phyloP scores from a whole-genome alignment of 2,113 vertebrate species.

The Chrysochloris asiatica region DNA sequence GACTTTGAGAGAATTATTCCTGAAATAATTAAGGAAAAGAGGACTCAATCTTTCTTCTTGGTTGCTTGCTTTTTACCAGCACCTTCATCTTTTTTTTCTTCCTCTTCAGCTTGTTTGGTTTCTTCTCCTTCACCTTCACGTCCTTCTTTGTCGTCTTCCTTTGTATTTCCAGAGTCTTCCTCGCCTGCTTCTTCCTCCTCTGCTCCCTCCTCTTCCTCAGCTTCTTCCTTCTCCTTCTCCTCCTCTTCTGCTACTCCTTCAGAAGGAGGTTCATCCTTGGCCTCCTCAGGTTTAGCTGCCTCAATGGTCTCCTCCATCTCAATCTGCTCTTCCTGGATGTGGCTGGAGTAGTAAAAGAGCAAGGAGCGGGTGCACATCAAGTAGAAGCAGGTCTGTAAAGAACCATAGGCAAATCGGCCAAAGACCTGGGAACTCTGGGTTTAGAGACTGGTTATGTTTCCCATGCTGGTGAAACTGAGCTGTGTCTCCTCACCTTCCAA shows the following conservation, averaged over 20 bases:
- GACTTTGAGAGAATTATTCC: conserved; percentile 68
- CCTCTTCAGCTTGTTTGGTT: conserved; percentile 77
- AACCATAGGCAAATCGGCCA: conserved; percentile 84
- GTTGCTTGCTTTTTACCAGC: conserved; percentile 81
- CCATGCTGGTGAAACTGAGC: conserved; percentile 88
- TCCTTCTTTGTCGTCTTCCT: conserved; percentile 84
- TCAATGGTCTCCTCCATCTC: conserved; percentile 91
- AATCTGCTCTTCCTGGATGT: conserved; percentile 88
- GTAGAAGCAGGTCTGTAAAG: conserved; percentile 89
- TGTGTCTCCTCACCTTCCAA: conserved; percentile 95
- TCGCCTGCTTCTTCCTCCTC: conserved; percentile 85
- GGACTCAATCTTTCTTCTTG: conserved; percentile 84
- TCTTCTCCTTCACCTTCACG: conserved; percentile 80
- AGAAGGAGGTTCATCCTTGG: conserved; percentile 86
- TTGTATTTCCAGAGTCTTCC: conserved; percentile 84
- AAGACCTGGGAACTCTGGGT: conserved; percentile 86
- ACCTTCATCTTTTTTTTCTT: conserved; percentile 76
- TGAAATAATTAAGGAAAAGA: conserved; percentile 42
- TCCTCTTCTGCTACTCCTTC: conserved; percentile 87
- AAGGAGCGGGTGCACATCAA: conserved; percentile 86
- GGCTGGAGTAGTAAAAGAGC: conserved; percentile 88
- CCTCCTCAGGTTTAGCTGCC: conserved; percentile 87
- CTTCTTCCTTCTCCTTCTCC: conserved; percentile 83
- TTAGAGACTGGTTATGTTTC: conserved; percentile 85
- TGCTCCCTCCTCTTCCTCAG: conserved; percentile 75